A percentile compares a stretch with the other conserved stretches of the same genome.
These are phyloP conservation scores for Chrysodeixis includens DNA, from an alignment of 2,888 invertebrate species.

Conservation along the genomic window DNA sequence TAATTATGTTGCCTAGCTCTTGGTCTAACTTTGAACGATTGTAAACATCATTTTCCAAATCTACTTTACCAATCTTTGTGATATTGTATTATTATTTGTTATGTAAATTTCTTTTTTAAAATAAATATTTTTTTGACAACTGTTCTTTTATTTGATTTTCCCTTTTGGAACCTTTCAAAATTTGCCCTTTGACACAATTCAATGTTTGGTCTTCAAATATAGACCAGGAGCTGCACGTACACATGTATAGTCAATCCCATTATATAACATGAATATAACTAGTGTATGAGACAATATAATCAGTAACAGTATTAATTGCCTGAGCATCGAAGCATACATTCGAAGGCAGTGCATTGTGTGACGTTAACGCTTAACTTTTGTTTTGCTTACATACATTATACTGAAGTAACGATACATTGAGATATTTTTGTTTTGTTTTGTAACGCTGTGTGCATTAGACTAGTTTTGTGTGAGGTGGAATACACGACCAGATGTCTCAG, in stretches of 20 bases:
- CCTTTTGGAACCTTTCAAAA: not conserved
- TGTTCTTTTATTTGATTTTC: slow-evolving; percentile 31
- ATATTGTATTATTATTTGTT: slow-evolving; percentile 33
- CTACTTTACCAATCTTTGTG: slow-evolving; percentile 23
- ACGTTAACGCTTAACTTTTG: slow-evolving; percentile 59
- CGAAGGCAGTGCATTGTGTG: slow-evolving; percentile 72
- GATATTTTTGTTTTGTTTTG: slow-evolving; percentile 73
- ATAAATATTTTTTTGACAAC: slow-evolving; percentile 25
- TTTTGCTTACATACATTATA: slow-evolving; percentile 58
- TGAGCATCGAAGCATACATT: slow-evolving; percentile 70
- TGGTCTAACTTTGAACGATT: slow-evolving; percentile 56
- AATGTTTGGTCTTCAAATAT: slow-evolving; percentile 12
- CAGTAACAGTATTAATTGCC: slow-evolving; percentile 65
- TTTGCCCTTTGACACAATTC: not conserved
- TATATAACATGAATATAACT: slow-evolving; percentile 28
- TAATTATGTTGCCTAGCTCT: slow-evolving; percentile 49
- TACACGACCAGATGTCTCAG: slow-evolving; percentile 22
- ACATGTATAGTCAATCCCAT: slow-evolving; percentile 35
- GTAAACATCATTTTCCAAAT: slow-evolving; percentile 32
- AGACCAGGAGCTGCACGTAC: slow-evolving; percentile 38
- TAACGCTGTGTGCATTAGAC: slow-evolving; percentile 83
- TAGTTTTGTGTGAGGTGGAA: slow-evolving; percentile 73
- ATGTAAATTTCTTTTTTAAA: slow-evolving; percentile 23
- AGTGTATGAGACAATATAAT: slow-evolving; percentile 42
- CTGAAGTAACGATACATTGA: slow-evolving; percentile 49